phyloP scores from a whole-genome alignment of 2,888 invertebrate species.

The Autographa pulchrina region DNA sequence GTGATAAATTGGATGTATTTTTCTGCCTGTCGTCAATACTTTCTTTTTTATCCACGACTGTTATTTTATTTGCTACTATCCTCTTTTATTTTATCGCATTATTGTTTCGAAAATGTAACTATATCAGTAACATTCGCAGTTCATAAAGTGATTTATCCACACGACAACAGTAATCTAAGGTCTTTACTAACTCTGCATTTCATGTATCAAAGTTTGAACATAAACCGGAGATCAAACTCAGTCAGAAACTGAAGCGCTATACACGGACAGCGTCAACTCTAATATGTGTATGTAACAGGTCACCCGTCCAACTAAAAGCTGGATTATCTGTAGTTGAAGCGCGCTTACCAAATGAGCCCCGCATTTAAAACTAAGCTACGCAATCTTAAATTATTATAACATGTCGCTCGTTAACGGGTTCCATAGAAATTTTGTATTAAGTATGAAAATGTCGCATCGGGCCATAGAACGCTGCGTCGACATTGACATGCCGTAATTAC shows the following conservation, averaged over 20 bases:
- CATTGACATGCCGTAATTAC: conserved; percentile 44
- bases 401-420: conserved; percentile 38
- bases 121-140: neutral
- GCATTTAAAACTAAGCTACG: conserved; percentile 52
- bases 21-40: conserved; percentile 21
- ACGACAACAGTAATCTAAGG: conserved; percentile 26
- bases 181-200: conserved; percentile 37
- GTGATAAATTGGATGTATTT: conserved; percentile 57
- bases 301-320: conserved; percentile 55
- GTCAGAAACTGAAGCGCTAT: conserved; percentile 33
- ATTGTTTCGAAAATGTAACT: conserved; percentile 6
- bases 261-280: conserved; percentile 43
- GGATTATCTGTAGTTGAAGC: conserved; percentile 55
- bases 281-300: conserved; percentile 56
- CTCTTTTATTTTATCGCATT: conserved; percentile 1
- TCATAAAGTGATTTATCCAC: neutral
- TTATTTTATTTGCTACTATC: conserved; percentile 3
- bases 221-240: conserved; percentile 47
- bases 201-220: conserved; percentile 54
- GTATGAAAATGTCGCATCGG: conserved; percentile 39
- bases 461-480: conserved; percentile 15
- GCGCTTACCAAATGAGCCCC: conserved; percentile 39
- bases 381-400: conserved; percentile 51
- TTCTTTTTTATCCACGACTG: conserved; percentile 17
- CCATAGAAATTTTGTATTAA: conserved; percentile 38